phyloP scores from a whole-genome alignment of 2,113 vertebrate genomes.

The Colaptes auratus region DNA sequence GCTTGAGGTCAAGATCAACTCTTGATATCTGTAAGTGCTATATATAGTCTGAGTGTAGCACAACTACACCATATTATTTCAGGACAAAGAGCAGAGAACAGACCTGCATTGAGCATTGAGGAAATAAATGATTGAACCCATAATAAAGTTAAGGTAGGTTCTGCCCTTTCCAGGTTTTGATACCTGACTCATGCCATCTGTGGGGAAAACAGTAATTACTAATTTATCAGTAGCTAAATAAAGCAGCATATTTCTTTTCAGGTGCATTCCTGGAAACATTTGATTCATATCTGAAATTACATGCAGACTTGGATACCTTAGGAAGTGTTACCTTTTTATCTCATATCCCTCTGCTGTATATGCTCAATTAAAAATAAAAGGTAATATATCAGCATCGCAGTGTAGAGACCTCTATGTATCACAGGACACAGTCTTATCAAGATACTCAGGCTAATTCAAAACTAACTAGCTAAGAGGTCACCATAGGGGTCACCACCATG shows the following conservation, averaged over 20 bases:
- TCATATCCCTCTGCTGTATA: not conserved
- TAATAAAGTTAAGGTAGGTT: not conserved
- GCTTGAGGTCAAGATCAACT: not conserved
- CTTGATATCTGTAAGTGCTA: not conserved
- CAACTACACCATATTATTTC: not conserved
- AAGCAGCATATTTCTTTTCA: not conserved
- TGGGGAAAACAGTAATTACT: not conserved
- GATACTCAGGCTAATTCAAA: not conserved
- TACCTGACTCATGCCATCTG: not conserved
- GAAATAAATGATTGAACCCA: not conserved
- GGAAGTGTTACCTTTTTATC: not conserved
- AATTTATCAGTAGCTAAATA: not conserved
- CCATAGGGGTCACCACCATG: too few relatives aligned
- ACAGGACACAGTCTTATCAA: not conserved
- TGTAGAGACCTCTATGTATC: not conserved
- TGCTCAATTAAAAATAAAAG: not conserved
- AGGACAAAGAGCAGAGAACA: conserved; percentile 43
- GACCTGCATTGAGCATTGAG: not conserved
- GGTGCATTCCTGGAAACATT: not conserved
- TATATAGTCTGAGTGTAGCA: not conserved
- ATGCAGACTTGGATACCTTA: not conserved
- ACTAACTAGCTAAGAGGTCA: not conserved
- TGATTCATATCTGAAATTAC: not conserved
- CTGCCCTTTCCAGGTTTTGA: not conserved
- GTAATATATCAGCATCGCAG: not conserved